Conservation (phyloP, 2,113 vertebrate genomes). For the Amphiprion percula region DNA sequence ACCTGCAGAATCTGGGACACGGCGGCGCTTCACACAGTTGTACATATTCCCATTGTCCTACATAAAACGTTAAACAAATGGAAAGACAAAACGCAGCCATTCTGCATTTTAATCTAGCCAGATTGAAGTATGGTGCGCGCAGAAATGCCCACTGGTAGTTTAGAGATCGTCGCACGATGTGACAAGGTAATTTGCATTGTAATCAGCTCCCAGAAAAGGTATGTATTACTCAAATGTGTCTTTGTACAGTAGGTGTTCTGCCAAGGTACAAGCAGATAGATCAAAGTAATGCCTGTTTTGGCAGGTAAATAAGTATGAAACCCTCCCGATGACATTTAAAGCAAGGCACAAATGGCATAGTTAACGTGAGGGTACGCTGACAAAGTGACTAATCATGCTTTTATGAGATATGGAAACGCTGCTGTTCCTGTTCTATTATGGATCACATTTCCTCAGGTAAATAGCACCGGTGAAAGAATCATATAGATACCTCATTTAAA, state of each 20-base stretch:
- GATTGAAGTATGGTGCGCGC: conserved; percentile 4
- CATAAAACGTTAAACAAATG: conserved; percentile 59
- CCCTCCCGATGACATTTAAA: conserved; percentile 53
- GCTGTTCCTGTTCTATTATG: conserved; percentile 6
- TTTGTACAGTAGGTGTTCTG: conserved; percentile 51
- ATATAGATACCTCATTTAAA: no score
- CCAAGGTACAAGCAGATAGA: conserved; percentile 44
- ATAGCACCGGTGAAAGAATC: neutral
- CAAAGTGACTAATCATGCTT: conserved; percentile 58
- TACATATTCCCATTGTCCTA: conserved; percentile 53
- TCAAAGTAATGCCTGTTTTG: conserved; percentile 65
- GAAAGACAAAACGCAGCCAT: conserved; percentile 25
- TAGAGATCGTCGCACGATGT: conserved; percentile 17
- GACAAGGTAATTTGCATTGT: conserved; percentile 67
- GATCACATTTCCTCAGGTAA: conserved; percentile 19
- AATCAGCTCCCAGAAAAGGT: conserved; percentile 53
- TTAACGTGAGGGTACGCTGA: conserved; percentile 40
- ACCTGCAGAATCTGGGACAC: conserved; percentile 65
- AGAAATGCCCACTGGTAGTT: conserved; percentile 34
- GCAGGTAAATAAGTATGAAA: conserved; percentile 60
- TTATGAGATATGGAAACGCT: conserved; percentile 14
- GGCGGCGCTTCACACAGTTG: conserved; percentile 38
- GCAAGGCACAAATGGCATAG: conserved; percentile 35
- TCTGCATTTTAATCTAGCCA: conserved; percentile 19
- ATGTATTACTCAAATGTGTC: conserved; percentile 47